Evolutionary conservation across 2,797 vertebrate species (phyloP), one percentile per base, ranked within the genome.

Genomic region (Coracias cyanogaster): DNA sequence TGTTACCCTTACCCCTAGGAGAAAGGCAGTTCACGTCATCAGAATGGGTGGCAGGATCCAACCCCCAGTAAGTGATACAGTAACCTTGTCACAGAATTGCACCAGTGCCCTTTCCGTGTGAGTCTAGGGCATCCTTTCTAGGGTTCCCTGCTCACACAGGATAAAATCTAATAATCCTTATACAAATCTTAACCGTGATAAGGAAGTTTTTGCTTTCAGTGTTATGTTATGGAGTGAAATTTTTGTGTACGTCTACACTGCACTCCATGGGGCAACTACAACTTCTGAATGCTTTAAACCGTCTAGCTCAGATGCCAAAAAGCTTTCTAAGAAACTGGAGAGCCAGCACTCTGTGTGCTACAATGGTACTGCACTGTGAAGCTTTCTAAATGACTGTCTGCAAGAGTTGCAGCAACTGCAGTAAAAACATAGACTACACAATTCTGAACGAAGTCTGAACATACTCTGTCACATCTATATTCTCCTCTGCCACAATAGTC

Each of bases 251-350:
- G 22, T 86, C 88, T 90, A 10, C 49, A 5, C 35, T 70, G 73
- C 39, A 31, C 39, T 72, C 67, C 31, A 71, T 58, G 58, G 61
- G 65, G 73, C 69, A 78, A 62, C 52, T 88, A 76, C 57, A 94
- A 37, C 72, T 94, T 77, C 80, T 49, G 37, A 45, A 65, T 58
- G 54, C 72, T 94, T 91, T 85, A 51, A 89, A 86, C 72, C 69
- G 70, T 26, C 73, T 79, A 58, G 74, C 29, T 82, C 21, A 18
- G 71, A 73, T 83, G 77, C 82, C 89, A 78, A 4, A 80, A 94
- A 82, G 57, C 90, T 88, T 93, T 90, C 89, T 86, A 86, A 85
- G 91, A 90, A 93, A 74, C 52, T n/a, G 52, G 45, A 90, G 52
- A 86, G 65, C 61, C 5, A 1, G 65, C 18, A 10, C 28, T 39